phyloP scores from a whole-genome alignment of 2,888 invertebrate genomes.

The Crematogaster levior region DNA sequence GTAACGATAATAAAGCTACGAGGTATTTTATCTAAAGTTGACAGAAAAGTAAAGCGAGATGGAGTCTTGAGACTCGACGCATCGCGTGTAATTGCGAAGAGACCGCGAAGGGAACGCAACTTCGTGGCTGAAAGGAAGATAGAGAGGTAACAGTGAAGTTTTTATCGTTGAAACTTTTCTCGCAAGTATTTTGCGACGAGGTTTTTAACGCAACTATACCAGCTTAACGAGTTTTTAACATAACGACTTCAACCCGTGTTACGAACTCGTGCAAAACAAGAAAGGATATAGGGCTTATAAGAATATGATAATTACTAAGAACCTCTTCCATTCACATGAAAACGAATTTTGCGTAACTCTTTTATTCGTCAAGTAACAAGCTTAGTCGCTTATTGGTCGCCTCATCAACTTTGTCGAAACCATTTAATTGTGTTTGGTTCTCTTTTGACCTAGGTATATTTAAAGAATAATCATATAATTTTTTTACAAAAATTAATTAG shows the following conservation, averaged over 20 bases:
- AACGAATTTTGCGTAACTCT: constrained; percentile 20
- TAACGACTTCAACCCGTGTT: constrained; percentile 48
- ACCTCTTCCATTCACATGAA: constrained; percentile 30
- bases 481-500: background rate
- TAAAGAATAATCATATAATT: background rate
- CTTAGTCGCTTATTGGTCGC: constrained; percentile 10
- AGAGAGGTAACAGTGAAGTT: constrained; percentile 64
- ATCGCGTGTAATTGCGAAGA: constrained; percentile 43
- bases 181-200: constrained; percentile 56
- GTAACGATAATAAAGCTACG: constrained; percentile 31
- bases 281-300: constrained; percentile 3
- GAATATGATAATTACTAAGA: constrained; percentile 50
- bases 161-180: constrained; percentile 64
- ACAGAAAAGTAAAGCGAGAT: constrained; percentile 26
- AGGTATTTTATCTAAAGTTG: constrained; percentile 35
- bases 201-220: constrained; percentile 49
- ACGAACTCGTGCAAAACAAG: background rate
- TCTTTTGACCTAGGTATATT: background rate
- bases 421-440: background rate
- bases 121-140: constrained; percentile 35
- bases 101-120: constrained; percentile 29
- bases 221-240: constrained; percentile 53
- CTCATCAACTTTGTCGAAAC: background rate
- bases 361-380: background rate
- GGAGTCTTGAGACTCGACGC: constrained; percentile 37